These are phyloP conservation scores for Drosophila paulistorum DNA, from an alignment of 1,140 invertebrate species.

Conservation along the genomic window DNA sequence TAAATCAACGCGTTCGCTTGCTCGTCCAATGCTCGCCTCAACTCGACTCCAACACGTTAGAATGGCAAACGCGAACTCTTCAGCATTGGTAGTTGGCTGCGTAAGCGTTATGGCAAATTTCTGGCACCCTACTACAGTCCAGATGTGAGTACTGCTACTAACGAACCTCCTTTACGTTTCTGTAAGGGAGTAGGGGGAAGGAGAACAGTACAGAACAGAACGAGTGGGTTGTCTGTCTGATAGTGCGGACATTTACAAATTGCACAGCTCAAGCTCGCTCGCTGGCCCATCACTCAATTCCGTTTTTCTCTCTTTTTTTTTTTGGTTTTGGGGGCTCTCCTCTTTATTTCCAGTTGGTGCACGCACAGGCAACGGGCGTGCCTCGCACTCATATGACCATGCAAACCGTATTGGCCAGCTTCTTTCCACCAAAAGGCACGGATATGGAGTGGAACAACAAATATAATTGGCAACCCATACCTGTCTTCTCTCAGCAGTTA, in stretches of 20 bases:
- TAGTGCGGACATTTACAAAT: constrained; percentile 79
- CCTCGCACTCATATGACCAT: constrained; percentile 91
- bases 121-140: constrained; percentile 86
- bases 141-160: constrained; percentile 83
- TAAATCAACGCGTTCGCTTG: constrained; percentile 67
- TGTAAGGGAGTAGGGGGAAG: neutral
- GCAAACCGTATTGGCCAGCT: constrained; percentile 87
- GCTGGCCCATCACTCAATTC: constrained; percentile 74
- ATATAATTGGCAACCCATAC: constrained; percentile 90
- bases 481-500: constrained; percentile 86
- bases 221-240: constrained; percentile 51
- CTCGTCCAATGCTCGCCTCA: neutral
- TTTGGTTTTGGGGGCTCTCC: constrained; percentile 8
- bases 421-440: constrained; percentile 86
- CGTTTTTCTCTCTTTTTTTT: constrained; percentile 37
- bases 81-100: constrained; percentile 86
- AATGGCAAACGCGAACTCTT: constrained; percentile 87
- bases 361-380: constrained; percentile 88
- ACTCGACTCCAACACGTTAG: constrained; percentile 76
- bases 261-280: constrained; percentile 72
- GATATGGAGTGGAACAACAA: constrained; percentile 86
- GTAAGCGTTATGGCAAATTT: constrained; percentile 86
- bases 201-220: neutral
- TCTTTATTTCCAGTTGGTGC: constrained; percentile 83
- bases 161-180: constrained; percentile 51